Evolutionary conservation across 2,797 vertebrate genomes (phyloP).

Genomic region (Halcyon smyrnensis): DNA sequence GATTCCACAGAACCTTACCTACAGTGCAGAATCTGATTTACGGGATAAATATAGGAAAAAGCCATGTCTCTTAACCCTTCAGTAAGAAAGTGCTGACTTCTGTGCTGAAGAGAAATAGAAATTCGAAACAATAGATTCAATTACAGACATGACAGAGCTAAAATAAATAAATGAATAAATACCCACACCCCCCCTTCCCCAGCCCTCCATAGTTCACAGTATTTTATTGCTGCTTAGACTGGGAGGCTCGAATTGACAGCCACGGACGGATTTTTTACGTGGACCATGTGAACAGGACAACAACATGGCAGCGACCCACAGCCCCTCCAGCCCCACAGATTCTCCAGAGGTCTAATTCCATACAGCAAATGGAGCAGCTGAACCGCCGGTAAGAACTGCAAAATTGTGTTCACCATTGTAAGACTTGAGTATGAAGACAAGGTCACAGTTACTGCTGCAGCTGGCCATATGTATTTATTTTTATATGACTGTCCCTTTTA

Average conservation of each 20-base stretch:
- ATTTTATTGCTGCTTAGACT: constrained; percentile 81
- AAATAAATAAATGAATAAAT: neutral
- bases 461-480: neutral
- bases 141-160: neutral
- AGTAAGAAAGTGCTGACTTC: neutral
- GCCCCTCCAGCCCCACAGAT: constrained; percentile 94
- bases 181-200: too few species aligned
- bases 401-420: neutral
- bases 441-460: neutral
- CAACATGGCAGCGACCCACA: constrained; percentile 96
- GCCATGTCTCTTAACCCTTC: neutral
- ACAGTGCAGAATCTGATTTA: neutral
- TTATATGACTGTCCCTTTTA: neutral
- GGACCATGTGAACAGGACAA: constrained; percentile 97
- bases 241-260: constrained; percentile 98
- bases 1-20: neutral
- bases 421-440: neutral
- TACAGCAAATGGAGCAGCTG: constrained; percentile 99
- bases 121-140: neutral
- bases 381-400: constrained; percentile 88
- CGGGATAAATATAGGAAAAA: neutral
- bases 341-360: constrained; percentile 95
- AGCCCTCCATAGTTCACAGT: neutral
- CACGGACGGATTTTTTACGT: constrained; percentile 98
- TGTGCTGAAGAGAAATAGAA: neutral